Base-by-base conservation (phyloP, 2,888 invertebrate genomes). In the Oscheius sp. region DNA sequence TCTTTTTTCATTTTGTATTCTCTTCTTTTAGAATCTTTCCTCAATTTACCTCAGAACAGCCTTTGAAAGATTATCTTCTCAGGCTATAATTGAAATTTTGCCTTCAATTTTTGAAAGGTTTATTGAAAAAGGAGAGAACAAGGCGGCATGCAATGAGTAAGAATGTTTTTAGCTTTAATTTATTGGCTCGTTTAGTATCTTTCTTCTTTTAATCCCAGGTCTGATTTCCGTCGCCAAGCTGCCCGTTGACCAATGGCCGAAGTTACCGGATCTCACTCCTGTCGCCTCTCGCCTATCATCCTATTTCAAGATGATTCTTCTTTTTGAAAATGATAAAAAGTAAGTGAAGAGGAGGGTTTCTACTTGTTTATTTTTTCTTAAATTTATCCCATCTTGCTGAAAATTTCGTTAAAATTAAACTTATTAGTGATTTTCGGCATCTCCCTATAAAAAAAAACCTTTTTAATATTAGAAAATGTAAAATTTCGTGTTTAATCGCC, bases 41-140 rank as follows among this genome's bases (percentile, higher is more conserved):
- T 36, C 72, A 6, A 69, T 79, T 20, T 79, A 79, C 64, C 64
- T 79, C 26, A 72, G 71, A 28, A 71, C 49, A 24, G 68, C 74
- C 2, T 64, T 63, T 26, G 68, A 67, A 5, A 22, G 77, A 20
- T 36, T 67, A 6, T 22, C 33, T 1, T n/a, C 30, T 3, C 49
- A 59, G 2, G 63, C 70, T n/a, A 70, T 72, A 4, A n/a, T 77
- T 2, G 54, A 57, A 2, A 36, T 71, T 26, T 24, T 77, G 2
- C 73, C 77, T 4, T 36, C 56, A 9, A 72, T 65, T 22, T 30
- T 77, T 22, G 61, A 59, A 17, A 45, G 66, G 1, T 32, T 74
- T 20, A 41, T 41, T n/a, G 66, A 54, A 9, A 73, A 70, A 33
- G 64, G 67, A 1, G 49, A 44, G 17, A 68, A 73, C 50, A 17